phyloP scores from a whole-genome alignment of 1,140 invertebrate species.

The Apis florea region DNA sequence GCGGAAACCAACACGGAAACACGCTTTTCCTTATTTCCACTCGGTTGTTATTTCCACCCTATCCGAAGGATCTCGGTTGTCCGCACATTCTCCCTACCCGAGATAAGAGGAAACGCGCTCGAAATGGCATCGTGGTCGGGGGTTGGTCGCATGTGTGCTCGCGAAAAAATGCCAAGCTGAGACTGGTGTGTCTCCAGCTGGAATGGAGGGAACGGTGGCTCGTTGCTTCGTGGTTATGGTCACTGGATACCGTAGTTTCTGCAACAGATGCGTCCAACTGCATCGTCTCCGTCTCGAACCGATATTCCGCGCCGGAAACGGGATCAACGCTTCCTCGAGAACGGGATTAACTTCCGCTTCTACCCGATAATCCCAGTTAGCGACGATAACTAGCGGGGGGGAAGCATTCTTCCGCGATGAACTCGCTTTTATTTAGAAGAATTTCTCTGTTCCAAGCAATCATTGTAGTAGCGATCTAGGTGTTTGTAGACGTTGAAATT shows the following conservation, averaged over 20 bases:
- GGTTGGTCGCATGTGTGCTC: not conserved
- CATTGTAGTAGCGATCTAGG: too few relatives aligned
- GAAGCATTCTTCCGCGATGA: not conserved
- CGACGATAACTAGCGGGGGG: not conserved
- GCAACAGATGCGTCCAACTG: constrained; percentile 23
- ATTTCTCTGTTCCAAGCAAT: not conserved
- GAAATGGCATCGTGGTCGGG: not conserved
- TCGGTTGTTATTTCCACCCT: not conserved
- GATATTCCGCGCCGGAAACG: not conserved
- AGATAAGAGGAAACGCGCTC: constrained; percentile 6
- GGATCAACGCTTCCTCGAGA: not conserved
- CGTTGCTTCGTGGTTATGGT: constrained; percentile 27
- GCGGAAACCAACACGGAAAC: not conserved
- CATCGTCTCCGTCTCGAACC: not conserved
- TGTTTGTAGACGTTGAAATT: too few relatives aligned
- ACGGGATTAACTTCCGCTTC: not conserved
- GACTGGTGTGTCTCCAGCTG: not conserved
- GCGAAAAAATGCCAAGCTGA: constrained; percentile 15
- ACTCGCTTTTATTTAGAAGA: not conserved
- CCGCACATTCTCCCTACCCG: not conserved
- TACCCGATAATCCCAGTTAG: not conserved
- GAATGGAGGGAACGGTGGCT: not conserved
- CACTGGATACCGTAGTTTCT: constrained; percentile 10
- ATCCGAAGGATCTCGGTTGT: not conserved
- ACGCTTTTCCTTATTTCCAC: too few relatives aligned